Conservation (phyloP, 2,888 invertebrate species). For the Drosophila demipolita region DNA sequence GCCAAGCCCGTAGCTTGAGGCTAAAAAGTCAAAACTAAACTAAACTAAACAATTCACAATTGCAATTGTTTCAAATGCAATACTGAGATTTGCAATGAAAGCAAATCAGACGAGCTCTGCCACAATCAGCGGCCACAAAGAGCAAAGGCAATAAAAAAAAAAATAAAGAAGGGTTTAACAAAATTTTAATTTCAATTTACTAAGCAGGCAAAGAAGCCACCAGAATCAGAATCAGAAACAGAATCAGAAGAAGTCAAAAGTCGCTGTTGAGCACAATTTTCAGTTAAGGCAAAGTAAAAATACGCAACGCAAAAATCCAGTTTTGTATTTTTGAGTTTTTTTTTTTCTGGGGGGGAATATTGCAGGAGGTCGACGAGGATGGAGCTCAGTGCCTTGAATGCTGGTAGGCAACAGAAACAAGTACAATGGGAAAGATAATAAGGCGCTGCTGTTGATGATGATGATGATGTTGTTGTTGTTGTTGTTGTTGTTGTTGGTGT, state of each 20-base stretch:
- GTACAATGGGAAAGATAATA: conserved; percentile 75
- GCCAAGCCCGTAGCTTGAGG: conserved; percentile 2
- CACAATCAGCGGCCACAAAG: conserved; percentile 44
- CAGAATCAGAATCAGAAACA: conserved; percentile 3
- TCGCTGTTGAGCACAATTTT: conserved; percentile 54
- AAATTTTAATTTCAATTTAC: conserved; percentile 70
- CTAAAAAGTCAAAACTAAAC: background rate
- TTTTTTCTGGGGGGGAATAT: background rate
- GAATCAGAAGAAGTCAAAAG: conserved; percentile 49
- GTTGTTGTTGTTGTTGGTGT: conserved; percentile 3
- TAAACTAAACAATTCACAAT: conserved; percentile 5
- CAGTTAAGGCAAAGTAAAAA: conserved; percentile 9
- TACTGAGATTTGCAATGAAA: conserved; percentile 7
- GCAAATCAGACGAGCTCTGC: conserved; percentile 18
- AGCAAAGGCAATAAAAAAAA: background rate
- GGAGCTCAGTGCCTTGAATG: conserved; percentile 10
- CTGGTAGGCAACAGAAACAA: conserved; percentile 37
- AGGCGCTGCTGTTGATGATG: conserved; percentile 42
- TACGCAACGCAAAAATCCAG: conserved; percentile 46
- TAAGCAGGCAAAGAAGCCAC: conserved; percentile 19
- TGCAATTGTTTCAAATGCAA: conserved; percentile 38
- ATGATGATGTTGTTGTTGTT: background rate
- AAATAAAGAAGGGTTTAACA: conserved; percentile 34
- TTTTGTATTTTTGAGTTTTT: conserved; percentile 16
- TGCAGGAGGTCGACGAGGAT: background rate